These are phyloP conservation scores for Chloroceryle amazona DNA, from an alignment of 2,797 vertebrate genomes.

Conservation along the genomic window DNA sequence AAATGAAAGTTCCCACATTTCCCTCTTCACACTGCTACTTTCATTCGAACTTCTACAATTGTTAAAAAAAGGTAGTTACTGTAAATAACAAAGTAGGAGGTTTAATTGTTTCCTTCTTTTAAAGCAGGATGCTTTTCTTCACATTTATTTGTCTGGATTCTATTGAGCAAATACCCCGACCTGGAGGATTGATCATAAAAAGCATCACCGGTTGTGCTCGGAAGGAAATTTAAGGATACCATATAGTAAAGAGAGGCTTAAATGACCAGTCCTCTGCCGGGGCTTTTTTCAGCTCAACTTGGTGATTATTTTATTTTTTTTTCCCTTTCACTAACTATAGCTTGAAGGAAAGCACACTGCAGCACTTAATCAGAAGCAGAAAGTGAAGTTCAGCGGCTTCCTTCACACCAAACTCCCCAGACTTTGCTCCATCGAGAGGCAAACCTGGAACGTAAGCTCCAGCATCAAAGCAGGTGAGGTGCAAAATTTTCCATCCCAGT, in stretches of 20 bases:
- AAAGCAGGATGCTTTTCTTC: slow-evolving; percentile 73
- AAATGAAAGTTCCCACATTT: slow-evolving; percentile 83
- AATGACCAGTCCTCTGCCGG: slow-evolving; percentile 40
- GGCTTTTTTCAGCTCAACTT: slow-evolving; percentile 52
- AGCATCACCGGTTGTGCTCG: slow-evolving; percentile 57
- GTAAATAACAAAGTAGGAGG: slow-evolving; percentile 80
- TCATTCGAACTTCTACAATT: slow-evolving; percentile 76
- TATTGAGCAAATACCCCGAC: slow-evolving; percentile 67
- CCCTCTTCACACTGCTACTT: slow-evolving; percentile 78
- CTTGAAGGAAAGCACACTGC: slow-evolving; percentile 52
- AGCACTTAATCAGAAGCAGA: slow-evolving; percentile 29
- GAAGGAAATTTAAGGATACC: slow-evolving; percentile 61
- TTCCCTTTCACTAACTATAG: slow-evolving; percentile 22
- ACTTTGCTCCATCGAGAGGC: background rate
- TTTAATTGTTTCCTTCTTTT: slow-evolving; percentile 77
- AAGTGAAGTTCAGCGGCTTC: slow-evolving; percentile 21
- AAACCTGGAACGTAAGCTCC: background rate
- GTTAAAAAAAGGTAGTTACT: slow-evolving; percentile 78
- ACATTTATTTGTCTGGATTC: slow-evolving; percentile 64
- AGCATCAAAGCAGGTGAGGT: background rate
- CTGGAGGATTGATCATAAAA: slow-evolving; percentile 63
- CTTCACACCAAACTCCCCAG: background rate
- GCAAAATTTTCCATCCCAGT: background rate
- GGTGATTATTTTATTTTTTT: background rate
- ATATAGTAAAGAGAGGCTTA: slow-evolving; percentile 40